phyloP scores from a whole-genome alignment of 2,113 vertebrate genomes.

The Psittacara wagleri region DNA sequence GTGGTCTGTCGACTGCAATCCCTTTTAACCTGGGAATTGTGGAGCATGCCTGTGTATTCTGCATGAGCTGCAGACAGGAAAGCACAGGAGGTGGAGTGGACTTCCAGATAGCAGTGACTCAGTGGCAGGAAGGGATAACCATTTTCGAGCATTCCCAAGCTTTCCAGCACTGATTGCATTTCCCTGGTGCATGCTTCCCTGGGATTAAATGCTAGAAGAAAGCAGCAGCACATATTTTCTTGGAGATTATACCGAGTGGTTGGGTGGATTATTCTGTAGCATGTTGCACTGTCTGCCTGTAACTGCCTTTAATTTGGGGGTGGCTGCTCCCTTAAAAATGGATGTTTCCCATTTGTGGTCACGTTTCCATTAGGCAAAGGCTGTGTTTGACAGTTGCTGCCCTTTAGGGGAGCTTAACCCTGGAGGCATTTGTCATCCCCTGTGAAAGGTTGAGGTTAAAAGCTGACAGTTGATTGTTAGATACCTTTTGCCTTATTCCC shows the following conservation, averaged over 20 bases:
- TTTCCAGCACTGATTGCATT: neutral
- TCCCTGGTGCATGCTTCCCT: fast-evolving
- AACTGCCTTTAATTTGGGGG: neutral
- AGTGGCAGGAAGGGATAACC: neutral
- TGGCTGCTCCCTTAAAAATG: neutral
- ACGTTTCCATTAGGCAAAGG: neutral
- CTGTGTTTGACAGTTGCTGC: neutral
- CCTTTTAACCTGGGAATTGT: neutral
- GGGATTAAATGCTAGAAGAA: neutral
- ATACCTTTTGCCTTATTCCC: conserved; percentile 2
- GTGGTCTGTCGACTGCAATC: neutral
- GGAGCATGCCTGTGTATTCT: neutral
- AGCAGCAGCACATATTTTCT: neutral
- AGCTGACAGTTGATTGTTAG: conserved; percentile 9
- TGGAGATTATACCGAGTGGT: neutral
- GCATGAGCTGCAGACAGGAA: neutral
- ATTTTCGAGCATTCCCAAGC: neutral
- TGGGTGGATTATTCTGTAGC: neutral
- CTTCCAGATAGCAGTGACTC: neutral
- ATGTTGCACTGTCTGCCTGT: neutral
- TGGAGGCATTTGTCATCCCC: conserved; percentile 24
- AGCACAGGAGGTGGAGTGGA: neutral
- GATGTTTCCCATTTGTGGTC: neutral
- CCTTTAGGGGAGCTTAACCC: conserved; percentile 20
- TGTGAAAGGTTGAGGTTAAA: conserved; percentile 3